Evolutionary conservation across 2,888 invertebrate species (phyloP), one percentile per base, ranked within the genome.

Genomic region (Lycia hirtaria): DNA sequence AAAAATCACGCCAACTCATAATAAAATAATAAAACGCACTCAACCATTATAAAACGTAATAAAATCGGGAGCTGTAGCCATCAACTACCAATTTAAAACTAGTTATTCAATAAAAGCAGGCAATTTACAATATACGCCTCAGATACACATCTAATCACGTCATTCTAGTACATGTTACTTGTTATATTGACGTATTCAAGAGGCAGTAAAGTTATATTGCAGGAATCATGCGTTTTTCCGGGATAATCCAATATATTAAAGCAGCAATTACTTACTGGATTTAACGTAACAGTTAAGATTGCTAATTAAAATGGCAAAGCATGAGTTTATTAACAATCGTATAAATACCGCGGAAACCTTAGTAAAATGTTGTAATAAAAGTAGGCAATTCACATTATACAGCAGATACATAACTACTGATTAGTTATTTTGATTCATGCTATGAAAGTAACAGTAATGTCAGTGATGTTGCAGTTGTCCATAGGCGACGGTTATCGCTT

Each of bases 91-190:
- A 37, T 56, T 45, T 45, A 44, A 50, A 56, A 33, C 38, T 37
- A 28, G 45, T 56, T 56, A 56, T 51, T 38, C 30, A 44, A 50
- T 56, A 56, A 56, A 56, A 44, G 20, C 37, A 37, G 22, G 53
- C 30, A 41, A 41, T 55, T 47, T 47, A 53, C 47, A 54, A 40
- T 22, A 40, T 22, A 40, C 32, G 7, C 22, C 26, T n/a, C 24
- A 54, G 54, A 41, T 33, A 19, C 41, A 41, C 28, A 55, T 35
- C 26, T 28, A 33, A 43, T 51, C 32, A 41, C 28, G 30, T 51
- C 26, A 26, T 14, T 52, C 4, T 5, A 28, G 26, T 9, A 10
- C 24, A 26, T 41, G 41, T 26, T 26, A 14, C 12, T 10, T 15
- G 32, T 10, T 41, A 24, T 41, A 26, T 38, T 26, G 5, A 41